Evolutionary conservation across 2,797 vertebrate genomes (phyloP).

Genomic region (Periparus ater): DNA sequence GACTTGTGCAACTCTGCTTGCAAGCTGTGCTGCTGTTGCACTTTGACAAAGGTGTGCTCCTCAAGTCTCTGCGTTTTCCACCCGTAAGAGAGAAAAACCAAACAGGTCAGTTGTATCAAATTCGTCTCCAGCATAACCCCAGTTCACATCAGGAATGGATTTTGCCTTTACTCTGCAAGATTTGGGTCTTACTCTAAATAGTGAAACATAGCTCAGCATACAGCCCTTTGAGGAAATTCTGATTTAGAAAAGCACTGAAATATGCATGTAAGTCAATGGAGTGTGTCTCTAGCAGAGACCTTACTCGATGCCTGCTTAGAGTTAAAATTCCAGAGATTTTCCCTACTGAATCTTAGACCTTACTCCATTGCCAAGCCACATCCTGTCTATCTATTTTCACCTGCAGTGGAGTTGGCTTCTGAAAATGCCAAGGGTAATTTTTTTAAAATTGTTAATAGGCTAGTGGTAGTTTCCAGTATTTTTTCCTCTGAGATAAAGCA

Average conservation of each 20-base stretch:
- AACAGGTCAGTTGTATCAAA: constrained; percentile 34
- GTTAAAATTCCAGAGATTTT: constrained; percentile 3
- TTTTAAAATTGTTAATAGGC: background rate
- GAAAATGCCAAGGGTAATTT: background rate
- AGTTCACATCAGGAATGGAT: background rate
- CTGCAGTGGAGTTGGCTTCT: background rate
- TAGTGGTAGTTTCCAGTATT: background rate
- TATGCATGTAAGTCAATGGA: constrained; percentile 12
- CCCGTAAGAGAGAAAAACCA: background rate
- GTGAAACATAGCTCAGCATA: background rate
- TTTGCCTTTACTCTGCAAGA: background rate
- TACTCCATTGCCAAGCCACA: background rate
- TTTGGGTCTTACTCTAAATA: background rate
- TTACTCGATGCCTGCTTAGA: background rate
- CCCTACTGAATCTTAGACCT: background rate
- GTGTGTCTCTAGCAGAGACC: background rate
- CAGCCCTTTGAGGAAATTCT: constrained; percentile 15
- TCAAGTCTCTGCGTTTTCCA: background rate
- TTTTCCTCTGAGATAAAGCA: background rate
- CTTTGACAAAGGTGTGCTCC: background rate
- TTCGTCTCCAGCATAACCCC: background rate
- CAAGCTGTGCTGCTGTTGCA: background rate
- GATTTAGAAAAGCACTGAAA: constrained; percentile 52
- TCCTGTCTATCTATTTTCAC: background rate
- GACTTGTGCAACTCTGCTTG: background rate